phyloP scores from a whole-genome alignment of 2,797 vertebrate genomes.

The Phrynocephalus vlangalii region DNA sequence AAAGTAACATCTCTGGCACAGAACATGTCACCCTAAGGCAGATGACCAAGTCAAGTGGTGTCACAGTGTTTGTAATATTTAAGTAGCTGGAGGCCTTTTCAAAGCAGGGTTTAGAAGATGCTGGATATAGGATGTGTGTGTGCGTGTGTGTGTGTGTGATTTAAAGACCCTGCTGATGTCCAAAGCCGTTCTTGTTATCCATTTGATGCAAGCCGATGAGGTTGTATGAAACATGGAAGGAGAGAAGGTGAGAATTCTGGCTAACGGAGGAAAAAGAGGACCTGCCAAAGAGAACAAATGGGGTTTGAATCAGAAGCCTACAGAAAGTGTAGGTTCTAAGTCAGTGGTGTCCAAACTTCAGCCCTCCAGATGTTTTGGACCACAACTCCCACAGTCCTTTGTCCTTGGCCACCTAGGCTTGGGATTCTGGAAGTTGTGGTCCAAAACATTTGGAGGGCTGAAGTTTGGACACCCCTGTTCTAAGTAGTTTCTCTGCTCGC shows the following conservation, averaged over 20 bases:
- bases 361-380: no score
- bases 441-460: no score
- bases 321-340: not conserved
- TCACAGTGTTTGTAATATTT: conserved; percentile 10
- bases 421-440: no score
- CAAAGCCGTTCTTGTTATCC: not conserved
- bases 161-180: not conserved
- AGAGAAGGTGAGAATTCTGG: not conserved
- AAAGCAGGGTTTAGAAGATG: not conserved
- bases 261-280: not conserved
- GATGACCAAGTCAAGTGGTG: not conserved
- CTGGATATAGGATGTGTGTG: not conserved
- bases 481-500: not conserved
- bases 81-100: not conserved
- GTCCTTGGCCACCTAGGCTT: no score
- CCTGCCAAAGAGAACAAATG: not conserved
- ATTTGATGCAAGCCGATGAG: not conserved
- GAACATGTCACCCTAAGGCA: conserved; percentile 26
- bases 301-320: no score
- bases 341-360: no score
- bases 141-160: no score
- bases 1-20: not conserved
- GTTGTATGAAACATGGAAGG: not conserved
- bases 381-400: no score
- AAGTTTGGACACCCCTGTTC: no score